Conservation (phyloP, 2,888 invertebrate genomes). For the Meta bourneti region DNA sequence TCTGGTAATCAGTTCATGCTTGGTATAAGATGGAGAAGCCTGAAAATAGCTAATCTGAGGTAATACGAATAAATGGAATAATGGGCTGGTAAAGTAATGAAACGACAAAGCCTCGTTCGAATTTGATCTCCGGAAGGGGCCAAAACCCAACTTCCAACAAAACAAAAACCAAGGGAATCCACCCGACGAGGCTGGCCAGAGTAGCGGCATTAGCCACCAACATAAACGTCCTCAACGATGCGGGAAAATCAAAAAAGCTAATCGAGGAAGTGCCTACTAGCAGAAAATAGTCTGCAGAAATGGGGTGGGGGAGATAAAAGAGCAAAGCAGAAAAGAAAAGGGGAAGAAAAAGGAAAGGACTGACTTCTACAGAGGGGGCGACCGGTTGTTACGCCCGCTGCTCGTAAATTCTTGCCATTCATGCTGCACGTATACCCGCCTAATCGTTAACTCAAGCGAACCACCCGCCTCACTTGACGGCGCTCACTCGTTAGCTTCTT, state of each 20-base stretch:
- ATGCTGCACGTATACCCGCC: slow-evolving; percentile 15
- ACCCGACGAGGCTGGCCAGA: neutral
- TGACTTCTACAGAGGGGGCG: slow-evolving; percentile 22
- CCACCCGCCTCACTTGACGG: neutral
- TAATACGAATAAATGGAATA: neutral
- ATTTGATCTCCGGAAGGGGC: neutral
- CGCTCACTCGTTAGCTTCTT: slow-evolving; percentile 22
- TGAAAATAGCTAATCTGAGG: too few species aligned
- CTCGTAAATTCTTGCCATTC: slow-evolving; percentile 48
- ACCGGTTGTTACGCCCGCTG: slow-evolving; percentile 8
- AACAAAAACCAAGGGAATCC: neutral
- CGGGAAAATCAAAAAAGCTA: slow-evolving; percentile 36
- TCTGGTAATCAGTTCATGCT: too few species aligned
- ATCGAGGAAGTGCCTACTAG: slow-evolving; percentile 29
- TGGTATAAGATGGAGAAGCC: too few species aligned
- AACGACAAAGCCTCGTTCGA: neutral
- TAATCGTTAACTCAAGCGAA: slow-evolving; percentile 30
- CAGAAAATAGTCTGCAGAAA: slow-evolving; percentile 14
- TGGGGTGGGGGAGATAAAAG: neutral
- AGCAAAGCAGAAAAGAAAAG: neutral
- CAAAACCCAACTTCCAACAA: neutral
- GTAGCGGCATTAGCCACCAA: slow-evolving; percentile 7
- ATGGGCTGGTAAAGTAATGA: neutral
- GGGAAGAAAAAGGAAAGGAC: neutral
- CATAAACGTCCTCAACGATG: slow-evolving; percentile 24